Conservation (phyloP, 2,888 invertebrate species). For the Parapristionchus giblindavisi region DNA sequence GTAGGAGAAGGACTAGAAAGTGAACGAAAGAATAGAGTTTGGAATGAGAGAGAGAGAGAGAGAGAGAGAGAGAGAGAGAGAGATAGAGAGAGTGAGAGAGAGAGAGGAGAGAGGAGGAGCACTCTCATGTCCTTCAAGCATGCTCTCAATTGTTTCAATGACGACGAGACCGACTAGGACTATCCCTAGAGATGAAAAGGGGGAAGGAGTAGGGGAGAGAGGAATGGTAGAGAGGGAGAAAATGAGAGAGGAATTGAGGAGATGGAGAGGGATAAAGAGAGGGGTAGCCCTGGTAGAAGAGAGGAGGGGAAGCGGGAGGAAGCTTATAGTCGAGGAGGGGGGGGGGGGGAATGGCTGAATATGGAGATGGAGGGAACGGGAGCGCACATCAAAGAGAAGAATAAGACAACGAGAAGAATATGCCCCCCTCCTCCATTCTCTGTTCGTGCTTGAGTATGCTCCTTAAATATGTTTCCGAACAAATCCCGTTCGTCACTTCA, state of each 20-base stretch:
- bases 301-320: background rate
- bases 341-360: conserved; percentile 2
- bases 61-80: conserved; percentile 1
- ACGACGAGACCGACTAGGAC: background rate
- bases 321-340: too few relatives aligned
- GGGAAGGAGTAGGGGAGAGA: background rate
- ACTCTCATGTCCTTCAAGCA: background rate
- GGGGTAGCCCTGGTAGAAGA: background rate
- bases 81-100: background rate
- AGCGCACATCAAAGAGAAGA: background rate
- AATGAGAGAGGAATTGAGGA: background rate
- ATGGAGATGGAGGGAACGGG: background rate
- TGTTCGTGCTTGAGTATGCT: too few relatives aligned
- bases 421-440: background rate
- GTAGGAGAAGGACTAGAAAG: background rate
- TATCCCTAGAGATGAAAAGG: background rate
- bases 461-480: too few relatives aligned
- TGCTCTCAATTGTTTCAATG: background rate
- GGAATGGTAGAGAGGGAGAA: background rate
- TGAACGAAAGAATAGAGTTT: background rate
- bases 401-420: background rate
- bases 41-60: background rate
- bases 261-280: background rate
- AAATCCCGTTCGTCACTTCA: too few relatives aligned
- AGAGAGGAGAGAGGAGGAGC: conserved; percentile 11